Percentiles rank a stretch among this genome's conserved stretches.
phyloP scores from a whole-genome alignment of 2,888 invertebrate genomes.

The Slavum lentiscoides region DNA sequence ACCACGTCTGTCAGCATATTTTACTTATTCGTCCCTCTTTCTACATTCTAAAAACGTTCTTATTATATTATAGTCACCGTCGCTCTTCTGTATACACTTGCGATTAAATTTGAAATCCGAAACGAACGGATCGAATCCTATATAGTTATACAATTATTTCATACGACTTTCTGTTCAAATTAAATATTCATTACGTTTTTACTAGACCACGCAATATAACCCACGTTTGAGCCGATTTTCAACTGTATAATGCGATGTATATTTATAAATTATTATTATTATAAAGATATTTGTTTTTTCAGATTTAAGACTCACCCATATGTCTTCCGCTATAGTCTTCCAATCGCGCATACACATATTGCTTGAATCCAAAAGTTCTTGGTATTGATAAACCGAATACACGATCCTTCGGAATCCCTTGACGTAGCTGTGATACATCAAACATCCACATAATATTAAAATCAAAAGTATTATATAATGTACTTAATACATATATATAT shows the following conservation, averaged over 20 bases:
- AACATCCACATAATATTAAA: background rate
- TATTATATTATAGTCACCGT: too few species aligned
- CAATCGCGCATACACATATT: conserved; percentile 92
- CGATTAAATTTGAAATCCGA: too few species aligned
- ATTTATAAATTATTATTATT: background rate
- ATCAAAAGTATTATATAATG: background rate
- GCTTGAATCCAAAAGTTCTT: conserved; percentile 86
- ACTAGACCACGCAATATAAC: too few species aligned
- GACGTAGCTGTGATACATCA: conserved; percentile 26
- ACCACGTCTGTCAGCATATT: too few species aligned
- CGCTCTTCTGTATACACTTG: too few species aligned
- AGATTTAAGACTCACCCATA: conserved; percentile 67
- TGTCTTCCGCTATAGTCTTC: conserved; percentile 84
- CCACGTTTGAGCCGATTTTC: background rate
- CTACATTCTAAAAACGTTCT: too few species aligned
- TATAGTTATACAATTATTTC: too few species aligned
- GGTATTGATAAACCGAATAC: conserved; percentile 83
- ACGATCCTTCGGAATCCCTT: conserved; percentile 64
- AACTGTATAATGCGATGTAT: background rate
- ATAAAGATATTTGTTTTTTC: too few species aligned
- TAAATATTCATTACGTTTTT: too few species aligned
- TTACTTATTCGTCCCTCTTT: too few species aligned
- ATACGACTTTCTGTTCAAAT: too few species aligned
- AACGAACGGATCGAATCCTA: too few species aligned
- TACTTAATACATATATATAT: background rate